Conservation (phyloP, 1,140 invertebrate species). For the Zaprionus nigranus region DNA sequence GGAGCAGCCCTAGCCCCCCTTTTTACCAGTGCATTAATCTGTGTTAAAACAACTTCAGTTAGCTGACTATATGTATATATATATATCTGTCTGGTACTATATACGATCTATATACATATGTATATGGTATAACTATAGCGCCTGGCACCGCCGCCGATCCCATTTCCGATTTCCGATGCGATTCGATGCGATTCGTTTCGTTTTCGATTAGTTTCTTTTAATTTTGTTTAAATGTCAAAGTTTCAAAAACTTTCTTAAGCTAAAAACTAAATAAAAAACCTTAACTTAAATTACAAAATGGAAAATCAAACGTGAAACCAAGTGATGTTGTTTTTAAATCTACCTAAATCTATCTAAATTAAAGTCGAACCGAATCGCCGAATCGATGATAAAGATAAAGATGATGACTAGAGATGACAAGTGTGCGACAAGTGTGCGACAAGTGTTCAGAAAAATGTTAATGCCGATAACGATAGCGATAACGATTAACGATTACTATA, state of each 20-base stretch:
- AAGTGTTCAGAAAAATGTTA: constrained; percentile 62
- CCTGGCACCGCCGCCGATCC: constrained; percentile 2
- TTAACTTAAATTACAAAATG: constrained; percentile 29
- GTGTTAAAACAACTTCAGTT: constrained; percentile 69
- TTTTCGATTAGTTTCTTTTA: constrained; percentile 22
- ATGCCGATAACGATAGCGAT: constrained; percentile 16
- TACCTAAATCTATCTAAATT: constrained; percentile 52
- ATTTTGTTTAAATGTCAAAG: constrained; percentile 53
- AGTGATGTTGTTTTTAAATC: constrained; percentile 82
- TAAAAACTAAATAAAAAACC: constrained; percentile 48
- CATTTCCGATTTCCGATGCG: background rate
- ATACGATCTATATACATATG: constrained; percentile 10
- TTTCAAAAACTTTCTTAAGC: constrained; percentile 75
- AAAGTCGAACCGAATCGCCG: constrained; percentile 21
- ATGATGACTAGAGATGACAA: constrained; percentile 49
- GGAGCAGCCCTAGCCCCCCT: constrained; percentile 46
- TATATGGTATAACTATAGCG: background rate
- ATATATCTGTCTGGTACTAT: background rate
- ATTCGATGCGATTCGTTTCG: constrained; percentile 1
- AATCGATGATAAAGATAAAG: constrained; percentile 15
- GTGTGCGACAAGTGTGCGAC: constrained; percentile 58
- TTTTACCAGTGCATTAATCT: constrained; percentile 83
- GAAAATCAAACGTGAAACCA: constrained; percentile 84
- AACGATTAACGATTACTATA: background rate
- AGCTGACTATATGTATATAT: constrained; percentile 14